phyloP scores from a whole-genome alignment of 2,797 vertebrate species.

The Tadarida brasiliensis region DNA sequence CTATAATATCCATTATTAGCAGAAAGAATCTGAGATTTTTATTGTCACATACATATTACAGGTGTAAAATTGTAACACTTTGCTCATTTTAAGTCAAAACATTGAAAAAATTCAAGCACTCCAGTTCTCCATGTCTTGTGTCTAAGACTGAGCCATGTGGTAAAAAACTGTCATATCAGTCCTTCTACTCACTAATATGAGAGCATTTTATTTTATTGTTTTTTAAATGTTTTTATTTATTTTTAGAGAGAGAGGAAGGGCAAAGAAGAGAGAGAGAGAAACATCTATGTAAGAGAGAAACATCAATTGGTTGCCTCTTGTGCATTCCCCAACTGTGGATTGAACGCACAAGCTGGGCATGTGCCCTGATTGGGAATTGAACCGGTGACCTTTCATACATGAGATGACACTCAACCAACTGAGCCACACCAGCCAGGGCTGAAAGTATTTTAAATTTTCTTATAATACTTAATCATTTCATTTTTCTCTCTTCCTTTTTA shows the following conservation, averaged over 20 bases:
- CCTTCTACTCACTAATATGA: background rate
- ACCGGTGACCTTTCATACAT: background rate
- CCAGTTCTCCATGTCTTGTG: background rate
- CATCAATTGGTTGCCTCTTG: background rate
- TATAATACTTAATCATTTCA: background rate
- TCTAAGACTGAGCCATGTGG: background rate
- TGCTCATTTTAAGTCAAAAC: background rate
- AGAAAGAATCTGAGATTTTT: conserved; percentile 24
- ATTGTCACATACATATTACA: background rate
- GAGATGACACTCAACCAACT: background rate
- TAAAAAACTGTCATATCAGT: conserved; percentile 13
- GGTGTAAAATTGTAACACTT: conserved; percentile 1
- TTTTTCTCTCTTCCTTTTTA: background rate
- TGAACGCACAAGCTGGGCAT: background rate
- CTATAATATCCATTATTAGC: background rate
- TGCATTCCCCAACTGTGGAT: background rate
- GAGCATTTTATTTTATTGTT: background rate
- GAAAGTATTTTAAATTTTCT: background rate
- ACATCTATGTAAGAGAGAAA: background rate
- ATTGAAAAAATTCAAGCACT: background rate
- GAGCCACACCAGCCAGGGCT: background rate
- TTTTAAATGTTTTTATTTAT: background rate
- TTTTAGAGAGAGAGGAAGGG: background rate
- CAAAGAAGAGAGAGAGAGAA: no score
- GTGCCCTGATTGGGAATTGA: background rate